phyloP scores from a whole-genome alignment of 2,888 invertebrate genomes.

The Sisyra terminalis region DNA sequence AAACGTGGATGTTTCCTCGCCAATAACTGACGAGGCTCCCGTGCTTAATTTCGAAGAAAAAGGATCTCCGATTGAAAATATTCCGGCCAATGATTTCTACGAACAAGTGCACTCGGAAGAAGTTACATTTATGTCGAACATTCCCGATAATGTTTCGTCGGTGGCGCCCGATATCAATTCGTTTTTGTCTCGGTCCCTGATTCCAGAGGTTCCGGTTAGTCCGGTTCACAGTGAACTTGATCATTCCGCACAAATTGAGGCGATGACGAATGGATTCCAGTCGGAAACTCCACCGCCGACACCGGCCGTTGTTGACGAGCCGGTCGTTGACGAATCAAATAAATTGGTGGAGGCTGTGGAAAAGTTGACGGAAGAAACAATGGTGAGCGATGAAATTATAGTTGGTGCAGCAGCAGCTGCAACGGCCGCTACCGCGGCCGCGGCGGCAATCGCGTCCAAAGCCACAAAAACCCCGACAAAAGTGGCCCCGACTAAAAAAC shows the following conservation, averaged over 20 bases:
- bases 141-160: background rate
- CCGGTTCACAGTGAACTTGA: conserved; percentile 4
- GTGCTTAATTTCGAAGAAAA: conserved; percentile 2
- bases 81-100: background rate
- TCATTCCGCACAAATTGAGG: conserved; percentile 6
- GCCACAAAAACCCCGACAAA: conserved; percentile 12
- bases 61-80: conserved; percentile 5
- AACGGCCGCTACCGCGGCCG: conserved; percentile 19
- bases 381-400: conserved; percentile 15
- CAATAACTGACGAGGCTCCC: background rate
- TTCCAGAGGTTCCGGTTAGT: conserved; percentile 1
- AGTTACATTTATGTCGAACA: background rate
- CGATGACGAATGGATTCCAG: conserved; percentile 4
- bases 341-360: conserved; percentile 16
- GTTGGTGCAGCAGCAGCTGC: conserved; percentile 19
- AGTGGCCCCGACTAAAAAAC: conserved; percentile 14
- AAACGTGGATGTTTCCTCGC: background rate
- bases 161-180: background rate
- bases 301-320: conserved; percentile 8
- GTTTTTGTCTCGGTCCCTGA: conserved; percentile 3
- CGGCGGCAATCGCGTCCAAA: conserved; percentile 20
- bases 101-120: background rate
- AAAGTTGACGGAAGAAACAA: conserved; percentile 18
- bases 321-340: conserved; percentile 9
- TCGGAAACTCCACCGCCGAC: conserved; percentile 10